Evolutionary conservation across 1,140 invertebrate species (phyloP), one percentile per base, ranked within the genome.

Genomic region (Listronotus bonariensis): DNA sequence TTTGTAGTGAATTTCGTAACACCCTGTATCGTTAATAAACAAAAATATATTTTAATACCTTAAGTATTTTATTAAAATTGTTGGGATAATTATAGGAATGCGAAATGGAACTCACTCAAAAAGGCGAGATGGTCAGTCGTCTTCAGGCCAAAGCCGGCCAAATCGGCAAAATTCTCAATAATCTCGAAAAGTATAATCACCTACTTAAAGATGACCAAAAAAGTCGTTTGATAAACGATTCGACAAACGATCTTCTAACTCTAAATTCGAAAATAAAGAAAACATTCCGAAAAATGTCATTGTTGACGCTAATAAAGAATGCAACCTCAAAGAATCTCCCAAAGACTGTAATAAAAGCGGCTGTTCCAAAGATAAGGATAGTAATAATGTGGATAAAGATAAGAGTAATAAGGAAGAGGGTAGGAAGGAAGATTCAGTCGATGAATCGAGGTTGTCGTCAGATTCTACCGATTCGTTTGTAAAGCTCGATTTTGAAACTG

Each of bases 21-120:
- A n/a, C n/a, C n/a, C n/a, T n/a, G n/a, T n/a, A n/a, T n/a, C n/a
- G n/a, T n/a, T n/a, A n/a, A n/a, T n/a, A n/a, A n/a, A n/a, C n/a
- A n/a, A n/a, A n/a, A n/a, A n/a, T n/a, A n/a, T n/a, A n/a, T n/a
- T n/a, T n/a, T n/a, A n/a, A n/a, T n/a, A n/a, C n/a, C n/a, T 34
- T 34, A 34, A 6, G 32, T 9, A 9, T 36, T 1, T 36, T 31
- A 41, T 41, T 53, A 36, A 54, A 38, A 58, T 26, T 58, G 17
- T 56, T 42, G 48, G 55, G 52, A 15, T 66, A 54, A 66, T 75
- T 74, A 75, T 86, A 95, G 92, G 93, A 95, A 84, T 95, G 92
- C 85, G 92, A 95, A 84, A 85, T 88, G 82, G 93, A 95, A 82
- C 85, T 95, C 78, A 93, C 91, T 68, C 91, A 95, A 83, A 94